Percentiles rank a stretch among this genome's conserved stretches.
phyloP scores from a whole-genome alignment of 2,113 vertebrate species.

The Tetrao urogallus region DNA sequence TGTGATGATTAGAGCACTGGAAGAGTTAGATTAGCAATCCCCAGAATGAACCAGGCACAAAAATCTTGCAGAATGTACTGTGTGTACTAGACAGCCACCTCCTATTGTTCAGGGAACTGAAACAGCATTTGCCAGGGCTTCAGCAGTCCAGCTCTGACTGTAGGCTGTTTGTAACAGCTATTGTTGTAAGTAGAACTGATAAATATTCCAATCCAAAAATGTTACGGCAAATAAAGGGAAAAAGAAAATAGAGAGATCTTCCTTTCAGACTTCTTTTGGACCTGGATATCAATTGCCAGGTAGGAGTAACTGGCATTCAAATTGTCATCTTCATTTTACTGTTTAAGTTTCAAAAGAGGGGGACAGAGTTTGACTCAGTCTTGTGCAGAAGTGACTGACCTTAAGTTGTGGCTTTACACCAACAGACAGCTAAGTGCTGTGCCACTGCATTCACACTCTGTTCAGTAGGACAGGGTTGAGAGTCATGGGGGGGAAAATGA shows the following conservation, averaged over 20 bases:
- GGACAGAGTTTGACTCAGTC: neutral
- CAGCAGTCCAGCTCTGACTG: neutral
- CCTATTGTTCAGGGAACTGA: neutral
- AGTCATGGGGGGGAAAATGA: neutral
- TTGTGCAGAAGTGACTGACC: neutral
- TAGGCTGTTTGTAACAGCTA: neutral
- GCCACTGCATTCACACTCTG: neutral
- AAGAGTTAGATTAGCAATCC: neutral
- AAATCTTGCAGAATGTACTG: neutral
- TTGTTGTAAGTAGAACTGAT: neutral
- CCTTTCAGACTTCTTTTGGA: neutral
- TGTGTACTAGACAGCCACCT: rapidly evolving
- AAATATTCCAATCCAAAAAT: neutral
- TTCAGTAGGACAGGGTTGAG: neutral
- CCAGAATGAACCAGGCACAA: neutral
- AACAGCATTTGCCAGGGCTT: neutral
- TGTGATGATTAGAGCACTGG: neutral
- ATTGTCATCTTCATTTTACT: neutral
- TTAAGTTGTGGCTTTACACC: neutral
- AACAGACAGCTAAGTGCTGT: neutral
- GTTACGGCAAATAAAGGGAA: neutral
- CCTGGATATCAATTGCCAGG: neutral
- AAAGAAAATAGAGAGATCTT: neutral
- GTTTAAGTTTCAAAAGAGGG: neutral
- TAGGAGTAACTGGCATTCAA: neutral